Percentiles rank a stretch among this genome's conserved stretches.
Conservation (phyloP, 2,113 vertebrate species). For the Rhodinocichla rosea region DNA sequence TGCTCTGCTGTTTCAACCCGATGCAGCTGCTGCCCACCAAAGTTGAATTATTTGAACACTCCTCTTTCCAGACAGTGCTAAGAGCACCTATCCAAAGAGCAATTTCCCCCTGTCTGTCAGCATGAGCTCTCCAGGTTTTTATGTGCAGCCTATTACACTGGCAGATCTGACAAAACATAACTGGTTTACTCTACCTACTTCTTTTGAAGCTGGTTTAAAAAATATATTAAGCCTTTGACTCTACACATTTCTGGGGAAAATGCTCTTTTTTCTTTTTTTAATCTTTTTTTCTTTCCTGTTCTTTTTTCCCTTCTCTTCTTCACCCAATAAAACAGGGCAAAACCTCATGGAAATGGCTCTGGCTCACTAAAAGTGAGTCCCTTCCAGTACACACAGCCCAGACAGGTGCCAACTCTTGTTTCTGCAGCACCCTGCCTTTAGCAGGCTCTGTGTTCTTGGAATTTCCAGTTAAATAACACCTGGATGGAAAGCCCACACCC, state of each 20-base stretch:
- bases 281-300: not conserved
- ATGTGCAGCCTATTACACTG: not conserved
- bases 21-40: not conserved
- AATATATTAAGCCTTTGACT: rapidly evolving
- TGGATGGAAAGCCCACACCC: not conserved
- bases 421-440: not conserved
- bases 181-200: not conserved
- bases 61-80: not conserved
- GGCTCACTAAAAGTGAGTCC: not conserved
- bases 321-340: not conserved
- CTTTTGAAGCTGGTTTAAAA: not conserved
- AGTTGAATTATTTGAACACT: not conserved
- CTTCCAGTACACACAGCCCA: not conserved
- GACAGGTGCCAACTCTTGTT: not conserved
- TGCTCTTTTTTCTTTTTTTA: rapidly evolving
- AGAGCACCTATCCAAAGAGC: not conserved
- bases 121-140: not conserved
- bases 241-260: not conserved
- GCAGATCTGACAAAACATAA: not conserved
- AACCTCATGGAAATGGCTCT: not conserved
- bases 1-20: not conserved
- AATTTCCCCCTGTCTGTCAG: not conserved
- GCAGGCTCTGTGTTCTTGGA: not conserved
- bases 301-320: not conserved
- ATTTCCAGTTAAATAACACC: not conserved